These are phyloP conservation scores for Lasioglossum vierecki DNA, from an alignment of 2,888 invertebrate genomes.

Conservation along the genomic window DNA sequence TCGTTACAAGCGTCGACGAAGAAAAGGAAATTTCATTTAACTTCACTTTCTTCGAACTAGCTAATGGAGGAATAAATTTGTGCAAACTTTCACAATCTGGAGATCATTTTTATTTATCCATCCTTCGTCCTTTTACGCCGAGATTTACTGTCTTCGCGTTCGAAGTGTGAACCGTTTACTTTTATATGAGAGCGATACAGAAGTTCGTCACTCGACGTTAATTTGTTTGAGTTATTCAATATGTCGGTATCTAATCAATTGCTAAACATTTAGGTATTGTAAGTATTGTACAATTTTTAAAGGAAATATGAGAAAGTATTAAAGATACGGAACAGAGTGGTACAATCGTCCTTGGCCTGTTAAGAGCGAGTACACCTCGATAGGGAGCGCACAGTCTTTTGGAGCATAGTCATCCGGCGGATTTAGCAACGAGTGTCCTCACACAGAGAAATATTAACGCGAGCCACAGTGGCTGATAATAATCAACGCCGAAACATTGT, in stretches of 20 bases:
- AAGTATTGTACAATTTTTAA: background rate
- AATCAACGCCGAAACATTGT: background rate
- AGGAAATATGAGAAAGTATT: constrained; percentile 33
- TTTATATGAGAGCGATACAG: too few species aligned
- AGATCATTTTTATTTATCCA: background rate
- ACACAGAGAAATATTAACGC: constrained; percentile 46
- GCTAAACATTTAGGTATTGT: too few species aligned
- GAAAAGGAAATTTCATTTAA: background rate
- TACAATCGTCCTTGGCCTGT: constrained; percentile 72
- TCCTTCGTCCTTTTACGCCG: background rate
- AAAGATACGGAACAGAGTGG: constrained; percentile 63
- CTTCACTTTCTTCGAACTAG: background rate
- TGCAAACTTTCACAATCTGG: background rate
- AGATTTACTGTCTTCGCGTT: background rate
- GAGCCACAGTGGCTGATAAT: background rate
- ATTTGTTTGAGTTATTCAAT: too few species aligned
- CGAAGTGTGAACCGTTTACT: background rate
- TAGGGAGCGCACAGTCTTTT: constrained; percentile 62
- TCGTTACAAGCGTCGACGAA: background rate
- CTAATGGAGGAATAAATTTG: background rate
- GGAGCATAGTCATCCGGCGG: constrained; percentile 54
- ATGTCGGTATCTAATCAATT: too few species aligned
- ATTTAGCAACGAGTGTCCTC: constrained; percentile 67
- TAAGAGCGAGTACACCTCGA: constrained; percentile 58
- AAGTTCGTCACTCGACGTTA: too few species aligned